Base-by-base conservation (phyloP, 2,888 invertebrate genomes). In the Eupithecia pulchellata region DNA sequence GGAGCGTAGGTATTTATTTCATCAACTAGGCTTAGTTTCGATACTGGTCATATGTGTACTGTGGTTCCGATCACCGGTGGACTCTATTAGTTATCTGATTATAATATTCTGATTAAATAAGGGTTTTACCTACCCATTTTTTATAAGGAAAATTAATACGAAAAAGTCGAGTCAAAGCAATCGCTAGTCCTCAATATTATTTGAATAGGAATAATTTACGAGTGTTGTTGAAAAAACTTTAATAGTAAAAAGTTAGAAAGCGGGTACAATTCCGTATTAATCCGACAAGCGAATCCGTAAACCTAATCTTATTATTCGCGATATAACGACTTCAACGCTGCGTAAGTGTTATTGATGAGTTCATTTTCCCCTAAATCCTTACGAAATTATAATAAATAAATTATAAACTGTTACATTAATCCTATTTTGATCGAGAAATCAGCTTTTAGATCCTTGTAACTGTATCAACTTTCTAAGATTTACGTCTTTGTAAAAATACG, bases 191-290 rank as follows among this genome's bases (percentile, higher is more conserved):
- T 25, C 13, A 52, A 32, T 52, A 14, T 52, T 4, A 65, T 71
- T 69, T 68, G 68, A 75, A 76, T 70, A 36, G 36, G 66, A 66
- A 34, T 77, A 73, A 77, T 73, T 71, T 75, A 80, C 52, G 75
- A 74, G 32, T 72, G 66, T 75, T 78, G 55, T 74, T 71, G n/a
- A 20, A 69, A 55, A n/a, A 36, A 34, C 34, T 61, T 32, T 61
- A 42, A 20, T 52, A 30, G 36, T 27, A 69, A 67, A 64, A 61
- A 62, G 17, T 30, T 67, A 32, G 69, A 69, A 69, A 67, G 69
- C 66, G 27, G 60, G 60, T 68, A 71, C 60, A 68, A 39, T 62
- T 73, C 36, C n/a, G 64, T 52, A 66, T 69, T 75, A 75, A 63
- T 65, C 30, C n/a, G 29, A 57, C 57, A 60, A n/a, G 58, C 32